These are phyloP conservation scores for Oscheius myriophilus DNA, from an alignment of 2,888 invertebrate species.

Conservation along the genomic window DNA sequence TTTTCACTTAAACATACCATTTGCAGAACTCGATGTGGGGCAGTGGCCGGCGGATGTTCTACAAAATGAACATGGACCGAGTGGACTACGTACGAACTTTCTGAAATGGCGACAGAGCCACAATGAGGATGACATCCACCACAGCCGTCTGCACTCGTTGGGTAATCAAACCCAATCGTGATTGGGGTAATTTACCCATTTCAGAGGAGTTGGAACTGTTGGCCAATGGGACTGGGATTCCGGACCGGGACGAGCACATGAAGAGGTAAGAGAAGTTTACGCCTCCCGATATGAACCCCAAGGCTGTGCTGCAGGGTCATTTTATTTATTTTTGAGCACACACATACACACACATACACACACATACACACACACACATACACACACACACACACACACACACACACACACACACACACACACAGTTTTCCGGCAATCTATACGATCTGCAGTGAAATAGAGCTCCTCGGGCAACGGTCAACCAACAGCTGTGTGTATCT, in stretches of 20 bases:
- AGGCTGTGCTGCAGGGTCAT: not conserved
- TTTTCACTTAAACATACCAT: no score
- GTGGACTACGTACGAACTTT: slow-evolving; percentile 8
- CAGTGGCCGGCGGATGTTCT: slow-evolving; percentile 21
- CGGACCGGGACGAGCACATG: slow-evolving; percentile 4
- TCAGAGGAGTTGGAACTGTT: slow-evolving; percentile 16
- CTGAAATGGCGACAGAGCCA: not conserved
- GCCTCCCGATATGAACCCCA: not conserved
- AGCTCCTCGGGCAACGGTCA: no score
- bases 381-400: no score
- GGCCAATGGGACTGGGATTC: slow-evolving; percentile 12
- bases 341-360: no score
- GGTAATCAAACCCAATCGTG: not conserved
- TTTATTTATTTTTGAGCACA: no score
- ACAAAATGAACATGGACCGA: slow-evolving; percentile 17
- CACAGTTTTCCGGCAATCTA: no score
- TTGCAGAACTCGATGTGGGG: slow-evolving; percentile 16
- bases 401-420: no score
- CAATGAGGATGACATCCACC: not conserved
- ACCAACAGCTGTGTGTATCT: no score
- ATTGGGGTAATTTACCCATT: not conserved
- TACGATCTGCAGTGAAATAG: no score
- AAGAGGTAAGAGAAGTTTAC: slow-evolving; percentile 5
- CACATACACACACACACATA: no score
- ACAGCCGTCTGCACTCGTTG: not conserved